Evolutionary conservation across 2,797 vertebrate genomes (phyloP), one percentile per base, ranked within the genome.

Genomic region (Peromyscus melanophrys): DNA sequence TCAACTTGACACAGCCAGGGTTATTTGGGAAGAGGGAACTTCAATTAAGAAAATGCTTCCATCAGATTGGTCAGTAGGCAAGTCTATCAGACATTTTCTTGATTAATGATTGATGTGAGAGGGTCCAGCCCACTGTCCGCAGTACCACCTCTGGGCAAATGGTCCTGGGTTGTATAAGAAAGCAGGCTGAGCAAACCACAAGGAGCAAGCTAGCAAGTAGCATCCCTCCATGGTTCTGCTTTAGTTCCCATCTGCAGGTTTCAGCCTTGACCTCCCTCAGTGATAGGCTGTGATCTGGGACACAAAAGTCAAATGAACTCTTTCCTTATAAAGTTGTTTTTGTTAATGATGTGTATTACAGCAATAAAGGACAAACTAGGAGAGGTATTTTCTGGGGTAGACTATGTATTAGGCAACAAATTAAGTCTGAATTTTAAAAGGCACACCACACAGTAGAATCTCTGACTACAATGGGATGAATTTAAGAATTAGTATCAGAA

Each of bases 361-460:
- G 17, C 81, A 84, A 84, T 34, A 65, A 34, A 84, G 31, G 29
- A 46, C 82, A 65, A 65, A 65, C 17, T 21, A 65, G 5, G 11
- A 84, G 61, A 65, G 29, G 77, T 19, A 52, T 93, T 85, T 89
- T 93, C 27, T 57, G 78, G 34, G 4, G 11, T 73, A 85, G 63
- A 69, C 11, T 43, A 73, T 31, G 40, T 80, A 14, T 73, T 89
- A 73, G 55, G 19, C n/a, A 59, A 80, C 29, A 85, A 49, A 73
- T 85, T 89, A 93, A 63, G 29, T 63, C 73, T 89, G 55, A 73
- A 55, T 49, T 95, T 77, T 14, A 52, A 89, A 77, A 84, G 23
- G n/a, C 29, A 89, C 19, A 61, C 29, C 11, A 40, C 27, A 89
- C 40, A n/a, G 43, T 49, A 85, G 34, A n/a, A 43, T 95, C 61